Base-by-base conservation (phyloP, 2,113 vertebrate species). In the Delphinapterus leucas region DNA sequence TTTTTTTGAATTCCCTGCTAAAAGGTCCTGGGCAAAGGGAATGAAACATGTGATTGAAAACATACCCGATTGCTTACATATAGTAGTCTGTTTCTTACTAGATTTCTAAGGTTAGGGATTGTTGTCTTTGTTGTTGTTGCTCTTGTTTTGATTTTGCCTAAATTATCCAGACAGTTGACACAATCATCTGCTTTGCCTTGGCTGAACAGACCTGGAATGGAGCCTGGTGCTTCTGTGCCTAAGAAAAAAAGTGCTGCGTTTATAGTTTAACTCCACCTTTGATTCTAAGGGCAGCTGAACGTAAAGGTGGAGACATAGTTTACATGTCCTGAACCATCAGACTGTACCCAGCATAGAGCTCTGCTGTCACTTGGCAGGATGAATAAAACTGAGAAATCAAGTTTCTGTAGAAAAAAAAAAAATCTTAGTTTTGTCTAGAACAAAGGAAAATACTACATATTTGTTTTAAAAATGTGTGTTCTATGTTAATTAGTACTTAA, bases 1-100 rank as follows among this genome's bases (percentile, higher is more conserved):
- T 76, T 92, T 95, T 88, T 81, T 13, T 96, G 58, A 96, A 76
- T 95, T 85, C 25, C 60, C 55, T 82, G 14, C 36, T 93, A 63
- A 89, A 77, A 95, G 13, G 0, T 3, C 67, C 21, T 77, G 38
- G 38, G 36, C 18, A 61, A 21, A 93, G 20, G 21, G 47, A 58
- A 53, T 73, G 65, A 55, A 93, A 61, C 12, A 41, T 28, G 23
- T 70, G 23, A 65, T 88, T 90, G 53, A 81, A 94, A 47, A 26
- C 26, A 85, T 20, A 92, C 5, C 8, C 20, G 91, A 58, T 63
- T 1, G 38, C 4, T 61, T 87, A n/a, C 4, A 49, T 87, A 58
- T 0, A 49, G 41, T 90, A 70, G 61, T 15, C 44, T 18, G 38
- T 81, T 61, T 82, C 79, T 63, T 38, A 88, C 21, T 91, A 85